Evolutionary conservation across 2,113 vertebrate species (phyloP), one percentile per base, ranked within the genome.

Genomic region (Charadrius vociferus): DNA sequence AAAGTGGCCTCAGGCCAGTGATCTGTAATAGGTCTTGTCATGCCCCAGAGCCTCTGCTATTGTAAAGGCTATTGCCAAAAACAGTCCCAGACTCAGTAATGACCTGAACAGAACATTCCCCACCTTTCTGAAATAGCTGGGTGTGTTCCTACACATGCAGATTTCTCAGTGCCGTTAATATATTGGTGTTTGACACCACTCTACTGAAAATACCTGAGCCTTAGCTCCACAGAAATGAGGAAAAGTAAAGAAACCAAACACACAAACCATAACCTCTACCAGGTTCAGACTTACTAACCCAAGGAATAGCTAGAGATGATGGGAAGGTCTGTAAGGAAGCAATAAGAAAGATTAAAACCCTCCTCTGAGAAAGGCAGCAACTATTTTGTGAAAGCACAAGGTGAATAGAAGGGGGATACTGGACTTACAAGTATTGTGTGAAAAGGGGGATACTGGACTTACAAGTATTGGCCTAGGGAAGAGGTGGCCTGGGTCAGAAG

Each of bases 251-350:
- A 94, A 86, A 79, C 21, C 55, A 92, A 91, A 73, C 30, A 62
- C 82, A 91, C 53, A 90, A 73, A 92, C 17, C 70, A 93, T 62
- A 94, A 90, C 49, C 47, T 71, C 61, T 78, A 26, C 20, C 71
- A 24, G n/a, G 30, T 70, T 95, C 89, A 90, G 32, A 95, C 85
- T 88, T 95, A 94, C 82, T 93, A 91, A 95, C 79, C 90, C 58
- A 84, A 27, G 53, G 36, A 88, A 84, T 90, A 97, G 53, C 62
- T 92, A 94, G 45, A 86, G 80, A 85, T 68, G 70, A 63, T 53
- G 49, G 62, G 45, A 74, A 93, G 43, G 36, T 91, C 92, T 95
- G 78, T 47, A 82, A 94, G 34, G 50, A 93, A 91, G 66, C n/a
- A 93, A 73, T 50, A 52, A 73, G 10, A 92, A 56, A 79, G 10